A percentile compares a stretch with the other conserved stretches of the same genome.
Evolutionary conservation across 2,888 invertebrate species (phyloP).

Genomic region (Microchrysa polita): DNA sequence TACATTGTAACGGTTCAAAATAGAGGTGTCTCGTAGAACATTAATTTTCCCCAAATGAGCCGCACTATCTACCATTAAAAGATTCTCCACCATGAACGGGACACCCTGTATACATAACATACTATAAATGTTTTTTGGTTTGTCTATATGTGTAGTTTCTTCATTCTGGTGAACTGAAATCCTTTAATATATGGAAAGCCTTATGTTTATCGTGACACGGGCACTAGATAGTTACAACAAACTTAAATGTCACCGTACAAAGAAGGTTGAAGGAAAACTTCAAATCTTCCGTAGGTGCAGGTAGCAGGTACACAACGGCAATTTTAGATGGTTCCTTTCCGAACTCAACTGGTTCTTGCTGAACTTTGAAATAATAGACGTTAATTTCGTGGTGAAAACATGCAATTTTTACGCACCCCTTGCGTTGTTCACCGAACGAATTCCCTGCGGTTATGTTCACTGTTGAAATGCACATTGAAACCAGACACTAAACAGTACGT

Average conservation of each 20-base stretch:
- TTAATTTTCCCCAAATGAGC: no score
- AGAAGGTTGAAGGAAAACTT: conserved; percentile 18
- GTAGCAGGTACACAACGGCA: not conserved
- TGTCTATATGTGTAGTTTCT: no score
- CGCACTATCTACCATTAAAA: no score
- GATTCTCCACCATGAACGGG: no score
- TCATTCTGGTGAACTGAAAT: no score
- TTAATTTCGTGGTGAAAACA: conserved; percentile 43
- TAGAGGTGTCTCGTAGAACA: no score
- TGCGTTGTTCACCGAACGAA: not conserved
- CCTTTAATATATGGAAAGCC: not conserved
- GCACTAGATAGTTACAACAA: no score
- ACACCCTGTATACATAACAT: no score
- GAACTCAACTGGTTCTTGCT: not conserved
- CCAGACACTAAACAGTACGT: not conserved
- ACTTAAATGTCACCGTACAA: not conserved
- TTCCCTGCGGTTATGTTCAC: not conserved
- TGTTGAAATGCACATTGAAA: not conserved
- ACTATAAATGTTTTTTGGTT: no score
- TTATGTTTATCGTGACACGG: no score
- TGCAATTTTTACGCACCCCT: conserved; percentile 26
- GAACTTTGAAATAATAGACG: conserved; percentile 48
- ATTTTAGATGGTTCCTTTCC: not conserved
- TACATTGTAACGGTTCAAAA: no score
- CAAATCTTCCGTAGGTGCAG: not conserved